Percentiles rank a stretch among this genome's conserved stretches.
Conservation (phyloP, 2,113 vertebrate species). For the Lepidothrix coronata region DNA sequence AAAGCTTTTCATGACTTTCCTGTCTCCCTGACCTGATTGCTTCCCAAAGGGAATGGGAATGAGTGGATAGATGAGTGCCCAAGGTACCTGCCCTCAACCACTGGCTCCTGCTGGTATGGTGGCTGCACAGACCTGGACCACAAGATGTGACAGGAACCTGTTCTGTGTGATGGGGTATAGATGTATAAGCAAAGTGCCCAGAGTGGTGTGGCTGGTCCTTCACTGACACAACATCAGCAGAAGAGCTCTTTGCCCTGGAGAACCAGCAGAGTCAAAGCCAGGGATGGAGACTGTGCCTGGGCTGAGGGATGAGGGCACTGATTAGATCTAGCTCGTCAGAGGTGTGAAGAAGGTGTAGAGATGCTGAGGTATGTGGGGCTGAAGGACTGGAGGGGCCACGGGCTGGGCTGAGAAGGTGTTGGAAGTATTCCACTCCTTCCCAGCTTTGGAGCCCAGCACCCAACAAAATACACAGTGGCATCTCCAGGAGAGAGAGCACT, state of each 20-base stretch:
- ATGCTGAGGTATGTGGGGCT: background rate
- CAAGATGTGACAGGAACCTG: fast-evolving
- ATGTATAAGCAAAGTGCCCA: background rate
- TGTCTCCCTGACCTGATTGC: background rate
- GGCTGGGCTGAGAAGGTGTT: background rate
- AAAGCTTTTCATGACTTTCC: background rate
- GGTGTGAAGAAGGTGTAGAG: background rate
- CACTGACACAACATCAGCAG: fast-evolving
- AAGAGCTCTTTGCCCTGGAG: background rate
- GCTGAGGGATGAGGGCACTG: background rate
- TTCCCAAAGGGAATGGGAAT: background rate
- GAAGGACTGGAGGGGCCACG: fast-evolving
- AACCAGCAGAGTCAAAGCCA: background rate
- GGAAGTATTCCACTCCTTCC: background rate
- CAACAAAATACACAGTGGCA: fast-evolving
- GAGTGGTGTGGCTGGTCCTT: background rate
- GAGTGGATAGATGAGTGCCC: background rate
- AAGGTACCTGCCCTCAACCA: background rate
- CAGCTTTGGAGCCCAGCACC: background rate
- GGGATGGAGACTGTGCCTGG: background rate
- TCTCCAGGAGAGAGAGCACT: background rate
- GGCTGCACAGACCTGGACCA: background rate
- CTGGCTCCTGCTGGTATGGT: background rate
- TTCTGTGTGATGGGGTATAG: background rate
- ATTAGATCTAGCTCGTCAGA: background rate